Percentiles rank a stretch among this genome's conserved stretches.
These are phyloP conservation scores for Mormyrus iriodes DNA, from an alignment of 2,113 vertebrate species.

Conservation along the genomic window DNA sequence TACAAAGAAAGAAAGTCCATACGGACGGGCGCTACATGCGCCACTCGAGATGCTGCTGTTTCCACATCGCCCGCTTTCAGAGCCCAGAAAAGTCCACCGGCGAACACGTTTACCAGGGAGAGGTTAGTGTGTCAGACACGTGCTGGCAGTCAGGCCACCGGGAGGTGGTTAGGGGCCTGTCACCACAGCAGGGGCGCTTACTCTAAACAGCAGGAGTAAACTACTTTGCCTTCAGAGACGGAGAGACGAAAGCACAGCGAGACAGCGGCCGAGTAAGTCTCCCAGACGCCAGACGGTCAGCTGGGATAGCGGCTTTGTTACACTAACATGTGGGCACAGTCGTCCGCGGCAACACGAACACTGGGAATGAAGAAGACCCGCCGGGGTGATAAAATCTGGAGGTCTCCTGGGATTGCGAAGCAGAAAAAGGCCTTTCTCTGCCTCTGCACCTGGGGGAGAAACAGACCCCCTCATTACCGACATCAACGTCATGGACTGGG, in stretches of 20 bases:
- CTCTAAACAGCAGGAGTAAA: neutral
- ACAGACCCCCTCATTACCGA: neutral
- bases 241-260: neutral
- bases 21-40: neutral
- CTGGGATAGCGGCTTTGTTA: neutral
- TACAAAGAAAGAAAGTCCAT: neutral
- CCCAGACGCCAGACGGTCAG: neutral
- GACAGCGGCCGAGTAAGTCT: neutral
- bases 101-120: neutral
- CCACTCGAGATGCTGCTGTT: neutral
- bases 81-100: neutral
- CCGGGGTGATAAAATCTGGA: neutral
- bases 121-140: neutral
- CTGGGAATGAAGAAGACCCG: neutral
- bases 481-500: neutral
- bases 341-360: neutral
- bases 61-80: neutral
- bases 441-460: neutral
- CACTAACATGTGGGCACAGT: neutral
- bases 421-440: neutral
- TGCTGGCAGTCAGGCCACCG: neutral
- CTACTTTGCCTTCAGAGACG: neutral
- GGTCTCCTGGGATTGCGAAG: neutral
- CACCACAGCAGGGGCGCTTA: neutral
- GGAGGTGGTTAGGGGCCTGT: neutral